Percentiles rank a stretch among this genome's conserved stretches.
phyloP scores from a whole-genome alignment of 2,797 vertebrate genomes.

The Petrocephalus sullivani region DNA sequence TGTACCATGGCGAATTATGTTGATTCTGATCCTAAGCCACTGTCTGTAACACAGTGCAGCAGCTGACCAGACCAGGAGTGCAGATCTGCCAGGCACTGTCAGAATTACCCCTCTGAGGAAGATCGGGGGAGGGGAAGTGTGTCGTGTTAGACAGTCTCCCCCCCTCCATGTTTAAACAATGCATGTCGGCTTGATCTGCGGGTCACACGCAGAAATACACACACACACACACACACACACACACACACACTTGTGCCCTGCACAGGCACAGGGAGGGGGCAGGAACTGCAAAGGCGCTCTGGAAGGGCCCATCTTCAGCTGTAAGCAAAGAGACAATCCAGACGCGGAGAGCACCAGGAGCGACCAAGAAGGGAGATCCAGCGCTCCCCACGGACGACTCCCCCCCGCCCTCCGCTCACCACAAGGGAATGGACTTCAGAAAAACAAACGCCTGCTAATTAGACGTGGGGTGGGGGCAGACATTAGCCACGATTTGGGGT shows the following conservation, averaged over 20 bases:
- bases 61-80: neutral
- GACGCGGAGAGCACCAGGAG: constrained; percentile 37
- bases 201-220: neutral
- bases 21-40: neutral
- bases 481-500: neutral
- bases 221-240: neutral
- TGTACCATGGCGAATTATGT: too few species aligned
- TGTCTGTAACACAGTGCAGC: neutral
- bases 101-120: neutral
- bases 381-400: constrained; percentile 16
- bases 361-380: constrained; percentile 35
- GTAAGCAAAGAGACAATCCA: neutral
- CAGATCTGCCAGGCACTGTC: neutral
- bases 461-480: constrained; percentile 18
- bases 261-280: neutral
- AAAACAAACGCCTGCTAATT: constrained; percentile 58
- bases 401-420: neutral
- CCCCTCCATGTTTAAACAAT: constrained; percentile 8
- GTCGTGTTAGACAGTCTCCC: neutral
- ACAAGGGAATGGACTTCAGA: constrained; percentile 50
- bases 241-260: neutral
- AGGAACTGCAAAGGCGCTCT: neutral
- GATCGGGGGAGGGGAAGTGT: neutral
- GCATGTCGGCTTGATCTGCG: neutral
- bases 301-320: constrained; percentile 1